A percentile compares a stretch with the other conserved stretches of the same genome.
phyloP scores from a whole-genome alignment of 2,113 vertebrate genomes.

The Crotalus viridis region DNA sequence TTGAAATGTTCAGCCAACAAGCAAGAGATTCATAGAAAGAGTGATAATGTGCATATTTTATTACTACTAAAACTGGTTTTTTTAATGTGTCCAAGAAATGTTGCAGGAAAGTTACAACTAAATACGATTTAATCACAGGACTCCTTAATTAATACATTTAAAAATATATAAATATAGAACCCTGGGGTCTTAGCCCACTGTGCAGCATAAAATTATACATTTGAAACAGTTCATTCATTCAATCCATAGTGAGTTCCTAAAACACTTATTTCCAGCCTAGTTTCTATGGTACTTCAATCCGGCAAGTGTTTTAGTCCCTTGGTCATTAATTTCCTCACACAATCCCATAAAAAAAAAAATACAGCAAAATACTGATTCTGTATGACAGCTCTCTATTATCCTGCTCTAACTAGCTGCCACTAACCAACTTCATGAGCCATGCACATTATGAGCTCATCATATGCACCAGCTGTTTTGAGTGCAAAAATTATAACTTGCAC shows the following conservation, averaged over 20 bases:
- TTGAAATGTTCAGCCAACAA: background rate
- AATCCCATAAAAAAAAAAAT: background rate
- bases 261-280: background rate
- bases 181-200: background rate
- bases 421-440: background rate
- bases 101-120: background rate
- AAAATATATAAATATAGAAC: background rate
- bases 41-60: background rate
- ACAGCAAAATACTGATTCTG: background rate
- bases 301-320: background rate
- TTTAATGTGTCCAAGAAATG: background rate
- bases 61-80: background rate
- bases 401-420: background rate
- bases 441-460: background rate
- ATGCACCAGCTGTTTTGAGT: background rate
- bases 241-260: background rate
- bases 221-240: background rate
- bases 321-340: background rate
- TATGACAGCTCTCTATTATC: background rate
- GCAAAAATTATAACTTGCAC: background rate
- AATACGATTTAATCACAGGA: background rate
- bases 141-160: background rate
- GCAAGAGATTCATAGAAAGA: background rate
- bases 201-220: background rate
- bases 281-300: background rate